Evolutionary conservation across 2,888 invertebrate species (phyloP), one percentile per base, ranked within the genome.

Genomic region (Parnassius smintheus): DNA sequence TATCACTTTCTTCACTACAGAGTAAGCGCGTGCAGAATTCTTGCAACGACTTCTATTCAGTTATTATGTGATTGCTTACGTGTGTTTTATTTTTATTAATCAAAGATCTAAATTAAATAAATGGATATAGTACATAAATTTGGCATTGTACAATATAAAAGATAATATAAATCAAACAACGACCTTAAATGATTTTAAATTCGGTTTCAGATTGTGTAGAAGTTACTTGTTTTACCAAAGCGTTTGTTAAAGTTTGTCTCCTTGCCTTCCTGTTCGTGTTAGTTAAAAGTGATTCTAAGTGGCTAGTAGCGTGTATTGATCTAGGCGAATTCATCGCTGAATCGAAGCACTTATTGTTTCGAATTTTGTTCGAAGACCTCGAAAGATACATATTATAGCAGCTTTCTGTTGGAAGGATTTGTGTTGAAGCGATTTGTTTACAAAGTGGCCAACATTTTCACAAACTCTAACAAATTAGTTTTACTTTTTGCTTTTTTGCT

Each of bases 341-440:
- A 68, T 68, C 64, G 68, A 72, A 69, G 70, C 72, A 70, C 71
- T 72, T 72, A 75, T 78, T 77, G 75, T 77, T 74, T 73, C 70
- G 70, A 75, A 74, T 75, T 75, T 73, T 74, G 73, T 75, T 69
- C 72, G 64, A 76, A 72, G 71, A 18, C 49, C 18, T 72, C 74
- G 68, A 65, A 71, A 72, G 76, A 81, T 80, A 77, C 77, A 80
- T 81, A 81, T 83, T 78, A 77, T 73, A 76, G 77, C 74, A 78
- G 79, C 75, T 81, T 77, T 71, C 66, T 70, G 70, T 70, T 70
- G 70, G 67, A 71, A 71, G 73, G 78, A 72, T 72, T 72, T 70
- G 69, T 73, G 70, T 74, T 69, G 62, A 62, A 69, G 52, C 62
- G 68, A 72, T 74, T 74, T 70, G 70, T 67, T 69, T 69, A 68